phyloP scores from a whole-genome alignment of 1,140 invertebrate species.

The Drosophila kikkawai region DNA sequence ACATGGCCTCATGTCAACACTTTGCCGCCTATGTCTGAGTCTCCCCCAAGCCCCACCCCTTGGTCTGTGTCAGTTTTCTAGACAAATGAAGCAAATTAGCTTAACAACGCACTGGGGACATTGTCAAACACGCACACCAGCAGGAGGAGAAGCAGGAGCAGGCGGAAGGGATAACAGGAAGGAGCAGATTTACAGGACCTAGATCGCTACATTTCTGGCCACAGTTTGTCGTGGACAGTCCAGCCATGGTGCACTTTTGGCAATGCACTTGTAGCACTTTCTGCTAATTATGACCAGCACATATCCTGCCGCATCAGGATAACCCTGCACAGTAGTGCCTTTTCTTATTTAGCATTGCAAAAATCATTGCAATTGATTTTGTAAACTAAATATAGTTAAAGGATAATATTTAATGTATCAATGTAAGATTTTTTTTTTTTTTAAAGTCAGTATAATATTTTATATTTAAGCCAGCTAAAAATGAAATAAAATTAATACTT shows the following conservation, averaged over 20 bases:
- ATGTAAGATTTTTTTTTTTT: no score
- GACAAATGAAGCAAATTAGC: constrained; percentile 84
- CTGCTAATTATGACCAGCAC: constrained; percentile 64
- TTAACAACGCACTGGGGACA: constrained; percentile 77
- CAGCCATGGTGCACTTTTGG: constrained; percentile 6
- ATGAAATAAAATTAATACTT: neutral
- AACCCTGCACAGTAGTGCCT: no score
- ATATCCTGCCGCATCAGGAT: constrained; percentile 11
- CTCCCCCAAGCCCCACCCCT: no score
- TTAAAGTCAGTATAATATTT: neutral
- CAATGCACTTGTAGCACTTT: constrained; percentile 71
- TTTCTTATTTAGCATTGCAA: no score
- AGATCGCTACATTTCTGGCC: constrained; percentile 41
- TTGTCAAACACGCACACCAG: constrained; percentile 57
- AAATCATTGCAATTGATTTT: no score
- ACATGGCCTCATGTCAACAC: constrained; percentile 76
- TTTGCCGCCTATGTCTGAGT: constrained; percentile 49
- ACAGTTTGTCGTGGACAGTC: constrained; percentile 25
- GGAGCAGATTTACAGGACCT: constrained; percentile 30
- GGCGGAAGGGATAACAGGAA: neutral
- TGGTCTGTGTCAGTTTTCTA: constrained; percentile 69
- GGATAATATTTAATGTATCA: no score
- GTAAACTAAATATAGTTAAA: no score
- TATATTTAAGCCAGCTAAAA: neutral
- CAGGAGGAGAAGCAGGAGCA: neutral